These are phyloP conservation scores for Ennomos erosarius DNA, from an alignment of 2,888 invertebrate species.

Conservation along the genomic window DNA sequence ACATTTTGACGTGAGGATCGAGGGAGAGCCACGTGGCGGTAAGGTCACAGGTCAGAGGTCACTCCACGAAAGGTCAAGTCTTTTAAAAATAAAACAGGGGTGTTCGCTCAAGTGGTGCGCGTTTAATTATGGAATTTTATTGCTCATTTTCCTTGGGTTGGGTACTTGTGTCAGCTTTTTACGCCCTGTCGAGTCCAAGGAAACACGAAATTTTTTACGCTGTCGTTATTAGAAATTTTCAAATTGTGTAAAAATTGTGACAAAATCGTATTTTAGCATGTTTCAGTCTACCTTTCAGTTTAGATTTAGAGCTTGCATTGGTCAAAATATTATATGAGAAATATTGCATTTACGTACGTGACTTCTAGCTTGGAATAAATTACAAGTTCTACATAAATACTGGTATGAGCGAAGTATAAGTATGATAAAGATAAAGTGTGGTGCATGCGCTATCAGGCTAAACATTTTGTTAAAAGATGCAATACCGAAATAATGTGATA, in stretches of 20 bases:
- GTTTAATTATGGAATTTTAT: constrained; percentile 33
- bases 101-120: constrained; percentile 42
- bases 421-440: no score
- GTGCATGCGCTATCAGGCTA: no score
- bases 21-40: constrained; percentile 68
- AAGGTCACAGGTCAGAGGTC: constrained; percentile 75
- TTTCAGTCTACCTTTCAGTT: not conserved
- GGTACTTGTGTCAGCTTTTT: constrained; percentile 28
- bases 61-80: constrained; percentile 66
- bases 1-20: constrained; percentile 46
- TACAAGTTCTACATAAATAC: constrained; percentile 2
- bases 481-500: no score
- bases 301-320: constrained; percentile 5
- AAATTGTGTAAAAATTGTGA: not conserved
- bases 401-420: not conserved
- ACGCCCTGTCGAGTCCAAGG: constrained; percentile 15
- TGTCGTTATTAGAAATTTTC: constrained; percentile 17
- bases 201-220: constrained; percentile 20
- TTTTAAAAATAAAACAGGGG: constrained; percentile 53
- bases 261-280: constrained; percentile 7
- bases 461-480: no score
- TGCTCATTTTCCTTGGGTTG: constrained; percentile 27
- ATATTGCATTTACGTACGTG: constrained; percentile 9
- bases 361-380: constrained; percentile 1
- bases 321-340: constrained; percentile 6